Percentiles rank a stretch among this genome's conserved stretches.
These are phyloP conservation scores for Tetrao urogallus DNA, from an alignment of 2,113 vertebrate species.

Conservation along the genomic window DNA sequence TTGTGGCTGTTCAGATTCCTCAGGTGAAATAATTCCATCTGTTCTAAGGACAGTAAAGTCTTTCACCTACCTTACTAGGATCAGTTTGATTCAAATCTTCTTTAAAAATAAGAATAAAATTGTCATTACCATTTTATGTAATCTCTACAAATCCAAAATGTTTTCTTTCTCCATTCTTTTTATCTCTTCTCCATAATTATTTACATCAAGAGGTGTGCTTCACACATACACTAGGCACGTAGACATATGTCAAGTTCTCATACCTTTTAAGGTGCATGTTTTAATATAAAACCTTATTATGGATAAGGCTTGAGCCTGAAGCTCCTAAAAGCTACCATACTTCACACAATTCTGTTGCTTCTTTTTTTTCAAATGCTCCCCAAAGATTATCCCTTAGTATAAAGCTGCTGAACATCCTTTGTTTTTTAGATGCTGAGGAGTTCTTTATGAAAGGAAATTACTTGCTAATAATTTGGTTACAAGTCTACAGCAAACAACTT, in stretches of 20 bases:
- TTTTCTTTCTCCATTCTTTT: neutral
- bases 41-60: neutral
- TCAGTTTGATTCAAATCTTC: neutral
- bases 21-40: neutral
- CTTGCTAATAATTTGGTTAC: neutral
- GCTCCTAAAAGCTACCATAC: neutral
- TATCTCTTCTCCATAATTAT: neutral
- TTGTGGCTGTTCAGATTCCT: too few relatives aligned
- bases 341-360: neutral
- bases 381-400: neutral
- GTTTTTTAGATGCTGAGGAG: neutral
- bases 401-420: neutral
- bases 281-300: neutral
- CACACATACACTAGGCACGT: fast-evolving
- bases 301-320: neutral
- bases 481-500: neutral
- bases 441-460: conserved; percentile 11
- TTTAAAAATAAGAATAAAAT: neutral
- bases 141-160: neutral
- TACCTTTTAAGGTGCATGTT: neutral
- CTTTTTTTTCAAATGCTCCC: neutral
- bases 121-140: neutral
- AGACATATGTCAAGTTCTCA: neutral
- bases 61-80: neutral
- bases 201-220: neutral